A percentile compares a stretch with the other conserved stretches of the same genome.
Evolutionary conservation across 1,140 invertebrate species (phyloP).

Genomic region (Euwallacea fornicatus): DNA sequence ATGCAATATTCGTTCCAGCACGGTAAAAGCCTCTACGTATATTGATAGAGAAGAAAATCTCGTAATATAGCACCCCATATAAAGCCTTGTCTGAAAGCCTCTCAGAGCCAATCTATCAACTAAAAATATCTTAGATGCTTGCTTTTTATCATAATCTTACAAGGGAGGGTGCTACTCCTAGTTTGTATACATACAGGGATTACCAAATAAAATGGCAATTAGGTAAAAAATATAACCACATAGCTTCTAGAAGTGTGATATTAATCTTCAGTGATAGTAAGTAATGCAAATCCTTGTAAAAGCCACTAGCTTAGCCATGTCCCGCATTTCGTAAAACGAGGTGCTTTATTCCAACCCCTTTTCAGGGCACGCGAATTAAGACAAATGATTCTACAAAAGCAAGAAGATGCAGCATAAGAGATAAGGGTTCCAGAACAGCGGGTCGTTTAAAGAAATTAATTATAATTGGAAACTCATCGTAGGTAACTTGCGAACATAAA

Average conservation of each 20-base stretch:
- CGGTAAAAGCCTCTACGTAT: too few species aligned
- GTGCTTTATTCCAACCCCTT: slow-evolving; percentile 17
- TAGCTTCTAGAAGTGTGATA: slow-evolving; percentile 4
- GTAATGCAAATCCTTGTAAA: slow-evolving; percentile 16
- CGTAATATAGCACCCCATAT: slow-evolving; percentile 9
- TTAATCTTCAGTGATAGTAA: slow-evolving; percentile 14
- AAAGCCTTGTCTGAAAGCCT: slow-evolving; percentile 15
- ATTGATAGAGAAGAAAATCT: slow-evolving; percentile 8
- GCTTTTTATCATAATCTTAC: slow-evolving; percentile 7
- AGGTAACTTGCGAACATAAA: not conserved
- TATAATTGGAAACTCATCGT: slow-evolving; percentile 20
- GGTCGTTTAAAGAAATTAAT: slow-evolving; percentile 21
- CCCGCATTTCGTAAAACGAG: slow-evolving; percentile 9
- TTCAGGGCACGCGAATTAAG: slow-evolving; percentile 14
- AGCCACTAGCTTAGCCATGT: slow-evolving; percentile 9
- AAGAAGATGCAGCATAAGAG: slow-evolving; percentile 16
- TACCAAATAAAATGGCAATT: too few species aligned
- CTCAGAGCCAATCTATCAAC: slow-evolving; percentile 12
- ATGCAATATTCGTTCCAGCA: too few species aligned
- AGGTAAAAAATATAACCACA: not conserved
- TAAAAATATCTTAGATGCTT: slow-evolving; percentile 8
- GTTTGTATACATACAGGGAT: too few species aligned
- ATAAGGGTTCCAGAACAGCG: slow-evolving; percentile 6
- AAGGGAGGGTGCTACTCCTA: not conserved
- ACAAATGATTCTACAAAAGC: slow-evolving; percentile 25